Percentiles rank a stretch among this genome's conserved stretches.
Evolutionary conservation across 2,113 vertebrate species (phyloP).

Genomic region (Pavo muticus): DNA sequence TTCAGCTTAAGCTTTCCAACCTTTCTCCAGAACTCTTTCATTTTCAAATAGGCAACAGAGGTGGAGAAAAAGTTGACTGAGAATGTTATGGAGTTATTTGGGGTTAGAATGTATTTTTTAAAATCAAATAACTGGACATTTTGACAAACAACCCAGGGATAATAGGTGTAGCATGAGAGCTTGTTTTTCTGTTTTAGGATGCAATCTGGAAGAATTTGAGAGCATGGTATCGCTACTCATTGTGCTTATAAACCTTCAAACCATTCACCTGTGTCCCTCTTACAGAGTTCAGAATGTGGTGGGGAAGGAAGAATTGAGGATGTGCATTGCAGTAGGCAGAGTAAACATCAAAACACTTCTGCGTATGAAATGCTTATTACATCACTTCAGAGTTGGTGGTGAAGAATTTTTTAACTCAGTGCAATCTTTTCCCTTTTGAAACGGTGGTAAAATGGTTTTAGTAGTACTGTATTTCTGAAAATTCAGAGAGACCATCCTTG

Average conservation of each 20-base stretch:
- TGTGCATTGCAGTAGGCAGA: neutral
- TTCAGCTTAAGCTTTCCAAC: neutral
- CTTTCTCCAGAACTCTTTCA: neutral
- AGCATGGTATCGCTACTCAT: neutral
- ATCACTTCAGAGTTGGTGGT: neutral
- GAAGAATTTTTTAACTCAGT: neutral
- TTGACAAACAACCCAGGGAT: neutral
- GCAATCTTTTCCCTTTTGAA: neutral
- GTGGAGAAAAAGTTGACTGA: neutral
- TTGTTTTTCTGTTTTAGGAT: neutral
- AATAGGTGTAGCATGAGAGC: neutral
- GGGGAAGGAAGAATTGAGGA: neutral
- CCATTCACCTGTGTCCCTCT: neutral
- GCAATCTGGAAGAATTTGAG: neutral
- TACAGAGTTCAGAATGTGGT: neutral
- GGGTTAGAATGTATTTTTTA: conserved; percentile 20
- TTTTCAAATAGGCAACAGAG: neutral
- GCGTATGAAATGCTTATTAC: neutral
- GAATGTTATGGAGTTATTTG: conserved; percentile 17
- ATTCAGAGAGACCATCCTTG: neutral
- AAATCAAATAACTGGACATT: conserved; percentile 20
- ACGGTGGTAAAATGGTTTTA: neutral
- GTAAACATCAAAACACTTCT: neutral
- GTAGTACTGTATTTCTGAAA: neutral
- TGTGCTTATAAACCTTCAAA: neutral